Evolutionary conservation across 2,888 invertebrate species (phyloP).

Genomic region (Anoplius nigerrimus): DNA sequence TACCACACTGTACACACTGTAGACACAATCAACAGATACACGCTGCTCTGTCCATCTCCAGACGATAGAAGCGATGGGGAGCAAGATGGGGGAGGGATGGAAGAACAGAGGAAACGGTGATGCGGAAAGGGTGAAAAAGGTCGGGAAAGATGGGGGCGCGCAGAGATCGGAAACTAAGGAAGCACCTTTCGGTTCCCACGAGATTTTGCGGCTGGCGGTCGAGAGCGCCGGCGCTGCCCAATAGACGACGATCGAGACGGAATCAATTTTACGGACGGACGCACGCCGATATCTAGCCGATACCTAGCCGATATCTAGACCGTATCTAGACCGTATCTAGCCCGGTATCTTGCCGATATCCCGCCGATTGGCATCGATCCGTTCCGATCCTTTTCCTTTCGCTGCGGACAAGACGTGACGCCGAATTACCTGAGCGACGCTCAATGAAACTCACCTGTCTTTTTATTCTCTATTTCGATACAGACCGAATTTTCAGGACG

Average conservation of each 20-base stretch:
- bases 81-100: not conserved
- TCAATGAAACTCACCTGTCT: no score
- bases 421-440: slow-evolving; percentile 48
- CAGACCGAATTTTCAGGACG: no score
- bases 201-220: slow-evolving; percentile 64
- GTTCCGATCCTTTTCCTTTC: slow-evolving; percentile 24
- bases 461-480: no score
- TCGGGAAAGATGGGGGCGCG: not conserved
- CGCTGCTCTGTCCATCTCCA: no score
- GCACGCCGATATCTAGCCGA: slow-evolving; percentile 53
- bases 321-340: no score
- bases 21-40: no score
- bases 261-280: slow-evolving; percentile 69
- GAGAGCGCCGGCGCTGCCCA: slow-evolving; percentile 40
- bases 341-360: no score
- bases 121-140: not conserved
- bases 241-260: slow-evolving; percentile 47
- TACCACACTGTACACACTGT: no score
- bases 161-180: slow-evolving; percentile 31
- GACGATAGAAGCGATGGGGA: not conserved
- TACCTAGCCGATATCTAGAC: no score
- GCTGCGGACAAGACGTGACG: slow-evolving; percentile 8
- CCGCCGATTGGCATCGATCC: slow-evolving; percentile 55
- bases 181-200: slow-evolving; percentile 65
- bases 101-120: slow-evolving; percentile 7